These are phyloP conservation scores for Bradynema listronoti DNA, from an alignment of 1,140 invertebrate genomes.

Conservation along the genomic window DNA sequence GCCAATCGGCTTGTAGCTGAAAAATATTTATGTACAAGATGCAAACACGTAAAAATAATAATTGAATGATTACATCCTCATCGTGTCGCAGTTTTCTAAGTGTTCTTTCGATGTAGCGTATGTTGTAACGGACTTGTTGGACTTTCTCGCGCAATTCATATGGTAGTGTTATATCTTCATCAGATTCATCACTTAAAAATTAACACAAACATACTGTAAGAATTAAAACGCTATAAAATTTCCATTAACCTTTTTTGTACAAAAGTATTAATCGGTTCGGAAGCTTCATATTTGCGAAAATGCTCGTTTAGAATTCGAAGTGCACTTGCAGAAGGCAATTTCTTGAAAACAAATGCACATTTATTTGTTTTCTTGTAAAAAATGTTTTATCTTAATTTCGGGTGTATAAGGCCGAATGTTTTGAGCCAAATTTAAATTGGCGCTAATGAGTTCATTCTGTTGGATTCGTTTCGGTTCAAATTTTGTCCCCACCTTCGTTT, in stretches of 20 bases:
- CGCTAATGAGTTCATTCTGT: no score
- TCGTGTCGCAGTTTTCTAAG: conserved; percentile 19
- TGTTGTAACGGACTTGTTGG: conserved; percentile 34
- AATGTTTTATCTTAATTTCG: no score
- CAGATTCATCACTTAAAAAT: not conserved
- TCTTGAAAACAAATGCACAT: conserved; percentile 21
- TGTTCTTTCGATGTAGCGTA: conserved; percentile 43
- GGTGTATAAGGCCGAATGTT: no score
- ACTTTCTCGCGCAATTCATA: conserved; percentile 12
- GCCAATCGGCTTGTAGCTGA: conserved; percentile 95
- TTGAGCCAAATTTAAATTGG: no score
- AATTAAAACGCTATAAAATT: no score
- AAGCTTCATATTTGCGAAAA: no score
- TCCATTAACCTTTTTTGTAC: no score
- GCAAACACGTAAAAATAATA: conserved; percentile 1
- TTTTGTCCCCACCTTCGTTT: no score
- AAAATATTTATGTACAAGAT: no score
- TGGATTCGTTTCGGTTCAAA: no score
- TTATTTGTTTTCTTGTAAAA: no score
- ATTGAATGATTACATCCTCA: conserved; percentile 29
- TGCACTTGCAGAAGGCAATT: conserved; percentile 32
- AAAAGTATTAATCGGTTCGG: no score
- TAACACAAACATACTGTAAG: not conserved
- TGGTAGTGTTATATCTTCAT: not conserved
- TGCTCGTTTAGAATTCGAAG: conserved; percentile 33